Conservation (phyloP, 2,888 invertebrate genomes). For the Cremastinae sp. region DNA sequence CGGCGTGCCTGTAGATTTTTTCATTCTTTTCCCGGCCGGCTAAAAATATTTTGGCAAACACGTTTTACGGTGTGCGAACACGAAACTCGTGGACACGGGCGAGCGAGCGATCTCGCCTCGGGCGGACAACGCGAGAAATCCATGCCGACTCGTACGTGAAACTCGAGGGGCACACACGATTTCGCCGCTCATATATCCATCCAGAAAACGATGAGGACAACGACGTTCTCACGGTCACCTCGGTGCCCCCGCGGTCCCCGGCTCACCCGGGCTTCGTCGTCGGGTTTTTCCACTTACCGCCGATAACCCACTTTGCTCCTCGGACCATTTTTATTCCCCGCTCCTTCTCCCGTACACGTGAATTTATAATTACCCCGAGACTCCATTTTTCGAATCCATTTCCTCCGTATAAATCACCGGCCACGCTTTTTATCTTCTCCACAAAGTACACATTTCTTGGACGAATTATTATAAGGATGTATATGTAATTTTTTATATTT, state of each 20-base stretch:
- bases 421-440: no score
- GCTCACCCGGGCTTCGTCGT: slow-evolving; percentile 1
- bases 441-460: no score
- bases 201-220: slow-evolving; percentile 25
- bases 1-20: no score
- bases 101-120: not conserved
- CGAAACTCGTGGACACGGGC: not conserved
- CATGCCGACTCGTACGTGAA: not conserved
- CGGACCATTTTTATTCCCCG: slow-evolving; percentile 2
- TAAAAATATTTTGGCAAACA: no score
- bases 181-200: slow-evolving; percentile 17
- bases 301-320: slow-evolving; percentile 47
- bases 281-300: slow-evolving; percentile 47
- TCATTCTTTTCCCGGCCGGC: not conserved
- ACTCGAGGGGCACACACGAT: slow-evolving; percentile 11
- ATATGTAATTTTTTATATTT: no score
- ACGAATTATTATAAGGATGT: no score
- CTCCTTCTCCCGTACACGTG: not conserved
- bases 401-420: no score
- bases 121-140: slow-evolving; percentile 2
- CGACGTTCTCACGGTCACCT: slow-evolving; percentile 44
- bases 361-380: not conserved
- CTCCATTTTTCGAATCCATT: no score
- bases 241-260: slow-evolving; percentile 25
- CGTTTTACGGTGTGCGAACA: no score